Evolutionary conservation across 2,888 invertebrate genomes (phyloP).

Genomic region (Vanessa cardui): DNA sequence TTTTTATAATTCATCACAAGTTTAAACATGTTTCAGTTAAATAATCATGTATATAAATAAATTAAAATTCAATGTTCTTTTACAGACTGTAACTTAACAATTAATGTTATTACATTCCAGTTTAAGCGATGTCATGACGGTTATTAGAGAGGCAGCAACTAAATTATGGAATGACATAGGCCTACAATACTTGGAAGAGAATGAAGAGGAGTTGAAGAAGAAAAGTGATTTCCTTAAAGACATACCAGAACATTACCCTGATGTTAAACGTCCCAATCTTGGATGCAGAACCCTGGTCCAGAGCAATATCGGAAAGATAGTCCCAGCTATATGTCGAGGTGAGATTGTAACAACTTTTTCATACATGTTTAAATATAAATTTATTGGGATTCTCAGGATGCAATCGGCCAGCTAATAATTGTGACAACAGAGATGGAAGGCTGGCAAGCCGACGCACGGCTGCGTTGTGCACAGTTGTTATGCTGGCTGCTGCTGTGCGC

Average conservation of each 20-base stretch:
- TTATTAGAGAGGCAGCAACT: constrained; percentile 85
- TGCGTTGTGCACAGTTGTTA: constrained; percentile 89
- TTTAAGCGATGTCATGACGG: constrained; percentile 90
- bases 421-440: constrained; percentile 85
- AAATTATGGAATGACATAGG: constrained; percentile 89
- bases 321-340: constrained; percentile 85
- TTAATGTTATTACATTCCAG: constrained; percentile 58
- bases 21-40: no score
- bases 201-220: constrained; percentile 93
- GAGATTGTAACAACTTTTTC: constrained; percentile 11
- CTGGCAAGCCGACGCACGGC: constrained; percentile 87
- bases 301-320: constrained; percentile 88
- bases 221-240: constrained; percentile 89
- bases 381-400: no score
- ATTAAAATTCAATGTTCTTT: no score
- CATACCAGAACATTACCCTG: constrained; percentile 88
- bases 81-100: background rate
- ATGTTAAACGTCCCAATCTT: constrained; percentile 90
- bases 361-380: background rate
- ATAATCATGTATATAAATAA: no score
- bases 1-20: no score
- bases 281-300: constrained; percentile 92
- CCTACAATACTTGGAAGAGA: constrained; percentile 90
- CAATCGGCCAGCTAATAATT: background rate
- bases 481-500: constrained; percentile 88